Percentiles rank a stretch among this genome's conserved stretches.
Conservation (phyloP, 2,797 vertebrate species). For the Channa striata region DNA sequence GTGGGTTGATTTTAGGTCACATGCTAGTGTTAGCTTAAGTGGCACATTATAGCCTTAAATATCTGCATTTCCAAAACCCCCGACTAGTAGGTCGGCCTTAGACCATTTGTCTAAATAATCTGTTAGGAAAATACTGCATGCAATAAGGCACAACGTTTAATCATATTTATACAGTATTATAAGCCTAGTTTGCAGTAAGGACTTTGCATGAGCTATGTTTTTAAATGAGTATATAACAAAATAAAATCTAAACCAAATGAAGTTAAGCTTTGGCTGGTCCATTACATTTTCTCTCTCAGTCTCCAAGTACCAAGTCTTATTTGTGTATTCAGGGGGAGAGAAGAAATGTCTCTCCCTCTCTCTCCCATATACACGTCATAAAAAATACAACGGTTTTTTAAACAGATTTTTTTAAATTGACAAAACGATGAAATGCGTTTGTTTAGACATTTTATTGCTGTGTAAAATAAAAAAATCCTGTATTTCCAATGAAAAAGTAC, state of each 20-base stretch:
- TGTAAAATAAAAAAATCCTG: constrained; percentile 83
- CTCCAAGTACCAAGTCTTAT: too few species aligned
- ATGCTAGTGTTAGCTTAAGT: too few species aligned
- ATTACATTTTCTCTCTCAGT: too few species aligned
- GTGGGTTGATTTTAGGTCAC: too few species aligned
- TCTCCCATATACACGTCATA: too few species aligned
- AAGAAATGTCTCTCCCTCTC: too few species aligned
- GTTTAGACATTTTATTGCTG: constrained; percentile 88
- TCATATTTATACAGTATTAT: neutral
- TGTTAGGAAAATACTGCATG: neutral
- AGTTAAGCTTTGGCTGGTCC: neutral
- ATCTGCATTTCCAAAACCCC: neutral
- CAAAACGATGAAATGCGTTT: constrained; percentile 15
- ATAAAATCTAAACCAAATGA: neutral
- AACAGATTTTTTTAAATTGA: constrained; percentile 17
- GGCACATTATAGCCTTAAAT: too few species aligned
- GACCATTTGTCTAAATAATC: neutral
- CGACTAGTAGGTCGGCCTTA: neutral
- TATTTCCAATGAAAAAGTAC: constrained; percentile 74
- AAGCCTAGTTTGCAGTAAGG: neutral
- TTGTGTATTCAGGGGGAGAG: too few species aligned
- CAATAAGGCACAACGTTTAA: neutral
- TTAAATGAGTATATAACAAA: neutral
- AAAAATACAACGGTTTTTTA: neutral
- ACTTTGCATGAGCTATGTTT: neutral